phyloP scores from a whole-genome alignment of 2,113 vertebrate species.

The Hippoglossus stenolepis region DNA sequence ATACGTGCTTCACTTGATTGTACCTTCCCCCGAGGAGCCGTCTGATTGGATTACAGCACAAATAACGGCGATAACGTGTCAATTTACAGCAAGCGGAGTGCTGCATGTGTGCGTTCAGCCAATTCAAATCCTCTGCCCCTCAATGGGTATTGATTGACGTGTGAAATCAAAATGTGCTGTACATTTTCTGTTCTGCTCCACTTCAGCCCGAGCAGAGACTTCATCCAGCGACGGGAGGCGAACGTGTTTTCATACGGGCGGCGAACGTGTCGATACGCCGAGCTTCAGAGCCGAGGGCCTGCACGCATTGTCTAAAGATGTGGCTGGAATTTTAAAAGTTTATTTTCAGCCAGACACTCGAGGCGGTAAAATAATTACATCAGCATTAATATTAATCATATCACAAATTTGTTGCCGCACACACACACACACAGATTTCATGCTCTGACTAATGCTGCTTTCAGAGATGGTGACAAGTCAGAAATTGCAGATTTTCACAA shows the following conservation, averaged over 20 bases:
- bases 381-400: slow-evolving; percentile 66
- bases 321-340: slow-evolving; percentile 56
- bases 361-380: slow-evolving; percentile 70
- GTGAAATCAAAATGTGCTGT: slow-evolving; percentile 35
- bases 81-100: slow-evolving; percentile 10
- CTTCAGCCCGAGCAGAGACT: slow-evolving; percentile 11
- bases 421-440: not conserved
- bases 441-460: slow-evolving; percentile 9
- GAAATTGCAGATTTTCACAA: slow-evolving; percentile 4
- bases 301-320: slow-evolving; percentile 49
- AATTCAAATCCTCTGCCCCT: slow-evolving; percentile 34
- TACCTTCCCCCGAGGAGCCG: slow-evolving; percentile 32
- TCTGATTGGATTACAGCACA: slow-evolving; percentile 45
- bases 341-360: slow-evolving; percentile 42
- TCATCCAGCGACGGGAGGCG: slow-evolving; percentile 12
- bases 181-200: slow-evolving; percentile 27
- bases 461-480: slow-evolving; percentile 12
- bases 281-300: slow-evolving; percentile 33
- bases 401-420: slow-evolving; percentile 17
- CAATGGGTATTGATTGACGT: slow-evolving; percentile 45
- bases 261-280: slow-evolving; percentile 46
- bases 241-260: slow-evolving; percentile 45
- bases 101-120: not conserved
- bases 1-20: slow-evolving; percentile 28
- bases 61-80: slow-evolving; percentile 33